Base-by-base conservation (phyloP, 2,888 invertebrate species). In the Diogma glabrata region DNA sequence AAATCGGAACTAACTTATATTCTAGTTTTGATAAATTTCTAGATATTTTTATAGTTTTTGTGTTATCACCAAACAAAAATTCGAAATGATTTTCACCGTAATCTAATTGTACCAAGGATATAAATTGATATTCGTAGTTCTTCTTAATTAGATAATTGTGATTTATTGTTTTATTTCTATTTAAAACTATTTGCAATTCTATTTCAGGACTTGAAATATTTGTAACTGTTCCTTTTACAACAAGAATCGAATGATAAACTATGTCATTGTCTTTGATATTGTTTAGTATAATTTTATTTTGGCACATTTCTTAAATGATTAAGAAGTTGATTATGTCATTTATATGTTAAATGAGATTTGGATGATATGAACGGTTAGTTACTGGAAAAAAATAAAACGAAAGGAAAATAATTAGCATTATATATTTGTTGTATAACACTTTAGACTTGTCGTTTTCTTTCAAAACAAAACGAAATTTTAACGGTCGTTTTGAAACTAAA, bases 1-100 rank as follows among this genome's bases (percentile, higher is more conserved):
- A 90, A 16, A 93, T 75, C 16, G 92, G 89, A 52, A 67, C 67
- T n/a, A 69, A 49, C 38, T 55, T 53, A 47, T 56, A 57, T 19
- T 54, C 36, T 3, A 50, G 47, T 4, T 14, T 24, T 12, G 50
- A 40, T 38, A 50, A 53, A 4, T 58, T 28, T 23, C 52, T 33
- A 8, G 9, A 28, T 17, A 43, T 16, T 8, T 54, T 54, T 20
- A 57, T 17, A 10, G 19, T 19, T 28, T 17, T 12, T 12, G 26
- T 16, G n/a, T 16, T 17, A 17, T 28, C 19, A 10, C 12, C 17
- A 10, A 17, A 47, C 20, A 24, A 28, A 17, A 47, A 47, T n/a
- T 17, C 17, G n/a, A 47, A 12, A 12, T 5, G 14, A 47, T 47
- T 16, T 12, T 12, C 24, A n/a, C 26, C 17, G 16, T 4, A 19